A percentile compares a stretch with the other conserved stretches of the same genome.
Conservation (phyloP, 2,888 invertebrate species). For the Agapetus fuscipes region DNA sequence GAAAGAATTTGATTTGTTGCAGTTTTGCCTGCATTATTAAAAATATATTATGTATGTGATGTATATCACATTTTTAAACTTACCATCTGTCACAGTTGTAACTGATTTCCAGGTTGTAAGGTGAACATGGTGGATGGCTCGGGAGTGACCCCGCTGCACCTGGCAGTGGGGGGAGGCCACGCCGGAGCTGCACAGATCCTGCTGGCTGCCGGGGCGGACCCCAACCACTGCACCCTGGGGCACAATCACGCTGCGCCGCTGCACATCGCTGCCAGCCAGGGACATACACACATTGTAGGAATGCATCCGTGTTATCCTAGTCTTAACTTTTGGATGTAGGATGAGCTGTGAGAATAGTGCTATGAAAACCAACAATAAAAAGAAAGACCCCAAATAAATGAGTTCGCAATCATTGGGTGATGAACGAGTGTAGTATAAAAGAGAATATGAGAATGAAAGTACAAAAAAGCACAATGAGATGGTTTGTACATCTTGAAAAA, state of each 20-base stretch:
- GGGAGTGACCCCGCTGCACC: slow-evolving; percentile 58
- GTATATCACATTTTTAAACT: too few species aligned
- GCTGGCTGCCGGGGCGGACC: slow-evolving; percentile 46
- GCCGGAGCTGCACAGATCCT: slow-evolving; percentile 46
- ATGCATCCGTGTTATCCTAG: not conserved
- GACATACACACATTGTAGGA: slow-evolving; percentile 42
- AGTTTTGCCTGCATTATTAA: too few species aligned
- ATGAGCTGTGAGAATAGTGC: not conserved
- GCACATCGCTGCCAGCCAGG: slow-evolving; percentile 52
- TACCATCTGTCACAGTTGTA: too few species aligned
- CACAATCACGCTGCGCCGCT: slow-evolving; percentile 49
- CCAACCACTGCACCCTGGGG: slow-evolving; percentile 48
- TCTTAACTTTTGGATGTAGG: not conserved
- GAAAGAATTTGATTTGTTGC: too few species aligned
- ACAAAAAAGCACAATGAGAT: too few species aligned
- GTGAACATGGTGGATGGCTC: slow-evolving; percentile 56
- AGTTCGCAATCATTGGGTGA: too few species aligned
- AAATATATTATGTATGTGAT: too few species aligned
- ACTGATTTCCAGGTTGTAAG: slow-evolving; percentile 48
- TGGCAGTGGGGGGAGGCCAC: slow-evolving; percentile 51
- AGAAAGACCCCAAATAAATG: too few species aligned
- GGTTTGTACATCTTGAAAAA: too few species aligned
- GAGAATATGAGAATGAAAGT: too few species aligned
- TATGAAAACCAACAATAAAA: too few species aligned
- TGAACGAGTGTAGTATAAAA: too few species aligned